Evolutionary conservation across 2,888 invertebrate species (phyloP).

Genomic region (Temnothorax rugatulus): DNA sequence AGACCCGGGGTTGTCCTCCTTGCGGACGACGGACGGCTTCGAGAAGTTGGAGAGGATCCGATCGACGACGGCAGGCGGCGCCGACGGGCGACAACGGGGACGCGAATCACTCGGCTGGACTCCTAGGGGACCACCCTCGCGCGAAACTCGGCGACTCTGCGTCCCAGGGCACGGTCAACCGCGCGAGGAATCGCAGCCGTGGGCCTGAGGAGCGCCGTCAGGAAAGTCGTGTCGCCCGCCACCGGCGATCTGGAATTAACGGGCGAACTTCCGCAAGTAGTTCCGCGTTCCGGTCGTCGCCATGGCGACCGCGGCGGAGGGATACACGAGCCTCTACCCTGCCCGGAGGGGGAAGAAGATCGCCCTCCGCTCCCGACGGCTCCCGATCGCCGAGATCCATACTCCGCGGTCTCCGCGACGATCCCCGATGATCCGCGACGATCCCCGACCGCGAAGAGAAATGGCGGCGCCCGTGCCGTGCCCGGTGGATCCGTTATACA

Average conservation of each 20-base stretch:
- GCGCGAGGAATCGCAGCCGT: constrained; percentile 31
- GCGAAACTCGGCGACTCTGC: neutral
- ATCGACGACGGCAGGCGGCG: constrained; percentile 64
- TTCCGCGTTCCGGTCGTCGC: constrained; percentile 79
- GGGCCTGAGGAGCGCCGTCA: neutral
- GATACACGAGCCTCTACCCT: constrained; percentile 54
- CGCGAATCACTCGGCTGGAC: constrained; percentile 16
- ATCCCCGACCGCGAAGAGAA: neutral
- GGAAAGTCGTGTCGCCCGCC: constrained; percentile 62
- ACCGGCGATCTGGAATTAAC: constrained; percentile 76
- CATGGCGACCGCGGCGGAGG: constrained; percentile 78
- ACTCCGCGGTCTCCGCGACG: neutral
- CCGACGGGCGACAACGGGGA: constrained; percentile 21
- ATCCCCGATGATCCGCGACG: neutral
- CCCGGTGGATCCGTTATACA: no score
- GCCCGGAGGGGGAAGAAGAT: neutral
- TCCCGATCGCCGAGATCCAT: constrained; percentile 33
- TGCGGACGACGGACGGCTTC: constrained; percentile 54
- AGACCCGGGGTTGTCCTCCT: constrained; percentile 60
- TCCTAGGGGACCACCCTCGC: neutral
- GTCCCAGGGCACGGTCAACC: neutral
- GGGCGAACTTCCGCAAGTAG: constrained; percentile 82
- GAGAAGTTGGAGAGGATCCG: constrained; percentile 55
- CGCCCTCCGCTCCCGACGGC: no score
- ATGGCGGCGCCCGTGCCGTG: neutral